Evolutionary conservation across 64 coral and sea anemone genomes (phyloP).

Genomic region (Orbicella faveolata): DNA sequence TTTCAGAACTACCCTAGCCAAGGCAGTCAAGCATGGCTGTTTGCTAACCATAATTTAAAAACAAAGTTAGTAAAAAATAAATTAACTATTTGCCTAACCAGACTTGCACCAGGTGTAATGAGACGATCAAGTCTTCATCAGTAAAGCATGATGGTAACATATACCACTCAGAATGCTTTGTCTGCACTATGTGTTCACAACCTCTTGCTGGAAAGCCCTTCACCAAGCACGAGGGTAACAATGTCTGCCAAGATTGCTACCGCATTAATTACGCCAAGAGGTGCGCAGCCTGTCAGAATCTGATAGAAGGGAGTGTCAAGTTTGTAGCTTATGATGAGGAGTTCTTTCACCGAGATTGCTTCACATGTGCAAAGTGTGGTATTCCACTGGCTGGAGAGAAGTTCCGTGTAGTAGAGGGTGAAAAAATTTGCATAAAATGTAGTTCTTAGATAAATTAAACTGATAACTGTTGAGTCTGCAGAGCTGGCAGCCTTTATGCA

Average conservation of each 20-base stretch:
- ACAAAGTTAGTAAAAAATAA: no score
- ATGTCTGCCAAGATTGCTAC: slow-evolving; percentile 94
- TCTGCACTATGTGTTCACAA: slow-evolving; percentile 64
- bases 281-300: slow-evolving; percentile 76
- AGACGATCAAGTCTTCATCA: slow-evolving; percentile 79
- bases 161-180: slow-evolving; percentile 94
- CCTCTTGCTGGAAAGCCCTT: slow-evolving; percentile 94
- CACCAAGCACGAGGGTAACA: slow-evolving; percentile 81
- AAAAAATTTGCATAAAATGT: slow-evolving; percentile 80
- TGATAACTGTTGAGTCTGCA: not conserved
- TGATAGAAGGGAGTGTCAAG: slow-evolving; percentile 95
- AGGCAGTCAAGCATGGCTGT: no score
- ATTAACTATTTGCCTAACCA: not conserved
- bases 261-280: slow-evolving; percentile 79
- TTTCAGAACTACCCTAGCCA: no score
- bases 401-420: slow-evolving; percentile 72
- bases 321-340: slow-evolving; percentile 94
- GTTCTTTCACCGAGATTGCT: slow-evolving; percentile 96
- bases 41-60: no score
- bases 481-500: not conserved
- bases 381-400: slow-evolving; percentile 90
- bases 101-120: slow-evolving; percentile 80
- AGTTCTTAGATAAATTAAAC: not conserved
- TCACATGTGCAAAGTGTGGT: slow-evolving; percentile 81
- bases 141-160: slow-evolving; percentile 81